Base-by-base conservation (phyloP, 2,888 invertebrate species). In the Netelia fuscicornis region DNA sequence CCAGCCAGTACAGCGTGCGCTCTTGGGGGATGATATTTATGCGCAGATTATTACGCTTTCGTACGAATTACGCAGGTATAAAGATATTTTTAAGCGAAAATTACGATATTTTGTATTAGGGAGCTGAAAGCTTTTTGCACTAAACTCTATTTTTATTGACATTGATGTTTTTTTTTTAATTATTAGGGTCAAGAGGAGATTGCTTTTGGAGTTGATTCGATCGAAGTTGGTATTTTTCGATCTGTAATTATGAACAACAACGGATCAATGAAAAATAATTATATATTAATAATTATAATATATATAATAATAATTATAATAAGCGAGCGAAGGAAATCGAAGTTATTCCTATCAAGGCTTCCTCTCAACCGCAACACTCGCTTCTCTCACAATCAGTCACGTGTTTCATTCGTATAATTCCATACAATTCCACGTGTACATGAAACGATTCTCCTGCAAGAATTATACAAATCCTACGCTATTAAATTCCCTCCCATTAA, bases 51-150 rank as follows among this genome's bases (percentile, higher is more conserved):
- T 58, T 58, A 20, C 20, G 56, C 25, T 71, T 71, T 37, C 13
- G 8, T 54, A 25, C 23, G n/a, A 25, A 52, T 30, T 13, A 25
- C 13, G 1, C 17, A 23, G 13, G 52, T 81, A 79, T 70, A 62
- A 75, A 79, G 67, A 74, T 79, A 83, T 74, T 79, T 67, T 17
- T 1, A 67, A 78, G 67, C 72, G 60, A 54, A 79, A 62, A 74
- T 79, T 62, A 74, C 60, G 48, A 48, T 48, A 48, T 48, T 48
- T 37, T 37, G 11, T 48, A 48, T 48, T 10, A 13, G 13, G 13
- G 3, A 13, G 48, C 13, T 48, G 48, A 48, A 13, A 48, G 48
- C 48, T 48, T 20, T 56, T 56, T 20, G 20, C n/a, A 20, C 8
- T n/a, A 56, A 17, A 17, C 2, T 56, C n/a, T 20, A 56, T 56